phyloP scores from a whole-genome alignment of 2,113 vertebrate genomes.

The Etheostoma spectabile region DNA sequence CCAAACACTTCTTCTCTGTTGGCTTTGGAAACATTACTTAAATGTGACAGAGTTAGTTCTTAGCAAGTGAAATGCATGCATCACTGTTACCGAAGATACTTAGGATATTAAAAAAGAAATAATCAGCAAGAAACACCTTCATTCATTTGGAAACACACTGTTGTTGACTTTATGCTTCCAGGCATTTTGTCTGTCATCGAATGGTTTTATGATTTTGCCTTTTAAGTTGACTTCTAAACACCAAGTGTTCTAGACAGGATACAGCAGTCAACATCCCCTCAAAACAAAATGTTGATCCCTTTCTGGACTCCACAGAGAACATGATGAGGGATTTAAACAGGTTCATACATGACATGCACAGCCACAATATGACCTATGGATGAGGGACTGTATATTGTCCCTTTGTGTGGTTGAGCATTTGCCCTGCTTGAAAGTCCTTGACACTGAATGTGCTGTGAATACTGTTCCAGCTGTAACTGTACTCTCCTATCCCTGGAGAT shows the following conservation, averaged over 20 bases:
- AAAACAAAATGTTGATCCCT: background rate
- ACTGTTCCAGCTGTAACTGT: background rate
- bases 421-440: conserved; percentile 6
- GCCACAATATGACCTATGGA: background rate
- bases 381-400: background rate
- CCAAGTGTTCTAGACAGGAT: conserved; percentile 1
- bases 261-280: background rate
- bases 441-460: background rate
- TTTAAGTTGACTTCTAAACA: conserved; percentile 9
- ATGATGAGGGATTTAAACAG: conserved; percentile 1
- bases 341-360: background rate
- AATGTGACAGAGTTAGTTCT: conserved; percentile 15
- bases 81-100: conserved; percentile 8
- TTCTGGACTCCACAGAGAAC: background rate
- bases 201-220: conserved; percentile 1
- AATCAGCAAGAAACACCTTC: conserved; percentile 25
- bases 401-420: background rate
- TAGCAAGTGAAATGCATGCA: conserved; percentile 7
- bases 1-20: background rate
- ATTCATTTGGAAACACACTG: conserved; percentile 12
- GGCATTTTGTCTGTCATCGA: conserved; percentile 9
- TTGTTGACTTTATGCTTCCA: conserved; percentile 3
- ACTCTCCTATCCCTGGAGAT: background rate
- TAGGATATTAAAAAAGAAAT: conserved; percentile 33
- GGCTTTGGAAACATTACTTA: conserved; percentile 28